Conservation (phyloP, 2,113 vertebrate species). For the Connochaetes taurinus region DNA sequence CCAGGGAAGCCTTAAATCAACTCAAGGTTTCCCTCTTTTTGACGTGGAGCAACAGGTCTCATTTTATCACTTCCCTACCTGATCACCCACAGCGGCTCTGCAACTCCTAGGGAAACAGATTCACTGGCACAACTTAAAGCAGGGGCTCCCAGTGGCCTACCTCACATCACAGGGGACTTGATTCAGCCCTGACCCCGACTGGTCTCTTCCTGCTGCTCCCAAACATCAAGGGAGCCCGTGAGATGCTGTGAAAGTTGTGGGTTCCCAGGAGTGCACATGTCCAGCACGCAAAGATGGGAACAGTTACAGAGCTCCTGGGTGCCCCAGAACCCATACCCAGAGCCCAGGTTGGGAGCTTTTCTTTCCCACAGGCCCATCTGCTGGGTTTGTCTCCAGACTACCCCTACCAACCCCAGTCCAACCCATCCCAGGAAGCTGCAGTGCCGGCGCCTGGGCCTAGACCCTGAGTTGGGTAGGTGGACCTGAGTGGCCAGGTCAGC, state of each 20-base stretch:
- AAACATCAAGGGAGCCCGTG: too few species aligned
- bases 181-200: neutral
- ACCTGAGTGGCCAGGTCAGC: neutral
- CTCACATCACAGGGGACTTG: neutral
- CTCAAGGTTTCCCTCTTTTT: neutral
- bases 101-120: neutral
- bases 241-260: neutral
- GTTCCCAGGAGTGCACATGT: neutral
- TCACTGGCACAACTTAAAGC: neutral
- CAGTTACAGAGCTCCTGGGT: neutral
- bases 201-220: neutral
- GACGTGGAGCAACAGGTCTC: neutral
- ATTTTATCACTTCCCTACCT: neutral
- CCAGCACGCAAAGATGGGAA: neutral
- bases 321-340: neutral
- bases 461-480: neutral
- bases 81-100: neutral
- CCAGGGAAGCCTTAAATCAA: neutral
- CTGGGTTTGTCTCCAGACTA: neutral
- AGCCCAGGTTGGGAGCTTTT: neutral
- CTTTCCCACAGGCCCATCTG: neutral
- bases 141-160: too few species aligned
- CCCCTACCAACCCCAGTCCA: neutral
- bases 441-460: neutral
- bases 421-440: neutral